These are phyloP conservation scores for Poeciliopsis infans DNA, from an alignment of 2,797 vertebrate species.

Conservation along the genomic window DNA sequence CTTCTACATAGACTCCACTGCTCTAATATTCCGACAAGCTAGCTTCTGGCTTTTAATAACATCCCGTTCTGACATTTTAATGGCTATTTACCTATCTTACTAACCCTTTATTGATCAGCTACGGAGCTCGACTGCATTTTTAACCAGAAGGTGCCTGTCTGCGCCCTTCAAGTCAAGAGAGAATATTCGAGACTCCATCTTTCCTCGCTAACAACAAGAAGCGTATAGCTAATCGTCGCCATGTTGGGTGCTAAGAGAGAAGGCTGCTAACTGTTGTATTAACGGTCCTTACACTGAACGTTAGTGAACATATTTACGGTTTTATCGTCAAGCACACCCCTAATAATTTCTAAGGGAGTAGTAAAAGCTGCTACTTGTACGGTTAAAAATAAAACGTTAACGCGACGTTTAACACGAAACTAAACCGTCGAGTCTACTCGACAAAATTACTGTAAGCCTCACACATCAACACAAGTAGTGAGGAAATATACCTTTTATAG, in stretches of 20 bases:
- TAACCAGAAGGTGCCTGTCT: constrained; percentile 1
- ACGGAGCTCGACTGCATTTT: accelerated
- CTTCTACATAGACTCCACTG: constrained; percentile 24
- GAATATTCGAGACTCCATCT: constrained; percentile 78
- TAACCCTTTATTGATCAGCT: accelerated
- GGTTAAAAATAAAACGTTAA: background rate
- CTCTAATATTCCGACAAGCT: background rate
- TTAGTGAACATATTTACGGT: background rate
- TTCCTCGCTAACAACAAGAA: constrained; percentile 75
- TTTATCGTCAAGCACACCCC: accelerated
- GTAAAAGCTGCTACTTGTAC: background rate
- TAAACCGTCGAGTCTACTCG: background rate
- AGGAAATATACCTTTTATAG: background rate
- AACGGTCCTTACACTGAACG: background rate
- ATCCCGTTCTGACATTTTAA: accelerated
- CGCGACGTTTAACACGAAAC: background rate
- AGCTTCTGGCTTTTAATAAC: constrained; percentile 7
- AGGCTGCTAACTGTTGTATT: constrained; percentile 15
- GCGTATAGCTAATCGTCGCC: constrained; percentile 55
- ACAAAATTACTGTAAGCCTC: background rate
- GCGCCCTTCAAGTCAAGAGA: constrained; percentile 28
- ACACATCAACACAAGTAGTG: background rate
- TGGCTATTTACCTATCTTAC: accelerated
- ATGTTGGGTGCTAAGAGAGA: constrained; percentile 61
- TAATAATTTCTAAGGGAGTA: too few relatives aligned